Percentiles rank a stretch among this genome's conserved stretches.
Evolutionary conservation across 2,113 vertebrate genomes (phyloP).

Genomic region (Pollachius pollachius): DNA sequence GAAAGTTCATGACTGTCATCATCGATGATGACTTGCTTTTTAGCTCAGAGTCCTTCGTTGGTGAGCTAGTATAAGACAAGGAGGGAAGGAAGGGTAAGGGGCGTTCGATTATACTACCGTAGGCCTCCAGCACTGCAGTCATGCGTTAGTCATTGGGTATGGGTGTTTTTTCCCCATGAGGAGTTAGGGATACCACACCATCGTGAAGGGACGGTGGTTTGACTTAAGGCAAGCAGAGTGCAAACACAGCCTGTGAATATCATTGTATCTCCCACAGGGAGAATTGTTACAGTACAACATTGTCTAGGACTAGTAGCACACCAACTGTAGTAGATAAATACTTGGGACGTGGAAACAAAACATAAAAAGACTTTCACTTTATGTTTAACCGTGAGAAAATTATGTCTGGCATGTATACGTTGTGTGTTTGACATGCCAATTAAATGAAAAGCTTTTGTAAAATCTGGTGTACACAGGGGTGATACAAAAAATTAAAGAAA

Average conservation of each 20-base stretch:
- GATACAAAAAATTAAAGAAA: conserved; percentile 30
- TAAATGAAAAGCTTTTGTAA: conserved; percentile 25
- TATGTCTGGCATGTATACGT: too few species aligned
- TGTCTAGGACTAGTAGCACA: not conserved
- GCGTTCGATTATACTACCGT: conserved; percentile 23
- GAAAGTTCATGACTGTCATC: conserved; percentile 48
- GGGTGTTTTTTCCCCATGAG: conserved; percentile 21
- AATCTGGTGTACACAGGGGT: conserved; percentile 26
- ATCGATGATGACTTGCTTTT: conserved; percentile 22
- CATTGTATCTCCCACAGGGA: not conserved
- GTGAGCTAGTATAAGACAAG: too few species aligned
- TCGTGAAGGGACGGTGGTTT: too few species aligned
- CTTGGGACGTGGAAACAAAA: not conserved
- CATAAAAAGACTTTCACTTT: not conserved
- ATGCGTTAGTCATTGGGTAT: conserved; percentile 44
- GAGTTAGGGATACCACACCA: not conserved
- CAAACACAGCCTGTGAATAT: too few species aligned
- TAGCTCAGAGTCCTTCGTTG: conserved; percentile 11
- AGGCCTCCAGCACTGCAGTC: conserved; percentile 32
- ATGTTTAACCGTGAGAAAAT: too few species aligned
- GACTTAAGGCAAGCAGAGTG: too few species aligned
- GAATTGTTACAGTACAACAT: not conserved
- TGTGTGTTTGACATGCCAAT: not conserved
- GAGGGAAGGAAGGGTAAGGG: conserved; percentile 16
- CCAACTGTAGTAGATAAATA: not conserved